Base-by-base conservation (phyloP, 2,888 invertebrate species). In the Flabesymbios commensalis region DNA sequence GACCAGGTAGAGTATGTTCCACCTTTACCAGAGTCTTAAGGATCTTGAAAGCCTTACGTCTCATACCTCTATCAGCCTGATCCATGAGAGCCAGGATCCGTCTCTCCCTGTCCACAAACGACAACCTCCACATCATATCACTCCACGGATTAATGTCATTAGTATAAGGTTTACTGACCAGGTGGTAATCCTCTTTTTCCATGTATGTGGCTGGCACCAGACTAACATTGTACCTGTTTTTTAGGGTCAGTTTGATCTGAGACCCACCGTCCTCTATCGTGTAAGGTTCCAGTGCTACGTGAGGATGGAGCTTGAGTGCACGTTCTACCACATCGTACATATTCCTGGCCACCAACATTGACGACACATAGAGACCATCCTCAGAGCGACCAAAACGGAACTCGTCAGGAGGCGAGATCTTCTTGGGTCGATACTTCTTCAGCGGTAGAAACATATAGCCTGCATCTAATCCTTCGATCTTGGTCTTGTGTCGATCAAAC, bases 351-450 rank as follows among this genome's bases (percentile, higher is more conserved):
- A 75, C 65, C 48, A 69, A 69, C 49, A 68, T 66, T 1, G 74
- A 68, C 3, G 76, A 76, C 39, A 76, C 64, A 63, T 75, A 72
- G 2, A 56, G 24, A 14, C 64, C 65, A 41, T 74, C 75, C 5
- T 74, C 72, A 3, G 75, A 71, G 24, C 76, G 49, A 4, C 67
- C 67, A 41, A 49, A 67, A 24, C 51, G 33, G 19, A 24, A 64
- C 22, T 26, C 32, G 36, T 64, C 61, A 3, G 57, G 48, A 2
- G 24, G n/a, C 17, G 22, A 32, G 5, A 51, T 53, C 4, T 61
- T 48, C 32, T 55, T 52, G 22, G 47, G 31, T 10, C 41, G 45
- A 39, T 31, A 47, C 1, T 33, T 39, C 33, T 42, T 57, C 24
- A 67, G 55, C 4, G 57, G 60, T 4, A 69, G 48, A 10, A 52